phyloP scores from a whole-genome alignment of 2,113 vertebrate genomes.

The Rissa tridactyla region DNA sequence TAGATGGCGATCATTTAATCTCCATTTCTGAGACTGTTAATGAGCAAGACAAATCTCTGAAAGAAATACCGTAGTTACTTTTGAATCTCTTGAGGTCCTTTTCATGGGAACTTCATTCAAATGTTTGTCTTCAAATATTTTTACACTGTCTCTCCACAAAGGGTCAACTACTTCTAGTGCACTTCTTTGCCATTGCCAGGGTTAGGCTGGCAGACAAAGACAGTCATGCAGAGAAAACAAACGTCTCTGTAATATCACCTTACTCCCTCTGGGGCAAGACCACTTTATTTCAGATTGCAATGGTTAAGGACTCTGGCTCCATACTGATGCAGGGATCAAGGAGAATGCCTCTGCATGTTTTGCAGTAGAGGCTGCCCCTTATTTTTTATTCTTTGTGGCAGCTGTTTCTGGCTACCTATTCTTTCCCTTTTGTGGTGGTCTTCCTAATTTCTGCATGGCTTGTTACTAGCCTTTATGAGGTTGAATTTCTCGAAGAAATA shows the following conservation, averaged over 20 bases:
- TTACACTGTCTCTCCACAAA: neutral
- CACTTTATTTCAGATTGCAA: neutral
- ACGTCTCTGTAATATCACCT: neutral
- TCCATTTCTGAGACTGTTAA: neutral
- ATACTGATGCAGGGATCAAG: neutral
- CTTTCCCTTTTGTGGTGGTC: neutral
- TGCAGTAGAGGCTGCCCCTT: no score
- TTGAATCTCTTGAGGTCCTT: neutral
- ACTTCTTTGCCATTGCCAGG: neutral
- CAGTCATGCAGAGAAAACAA: neutral
- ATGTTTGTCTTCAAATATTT: neutral
- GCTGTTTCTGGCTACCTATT: neutral
- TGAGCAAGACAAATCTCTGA: neutral
- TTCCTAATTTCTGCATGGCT: neutral
- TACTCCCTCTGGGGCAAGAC: neutral
- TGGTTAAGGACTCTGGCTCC: neutral
- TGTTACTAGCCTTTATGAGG: neutral
- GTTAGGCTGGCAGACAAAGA: neutral
- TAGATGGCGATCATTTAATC: neutral
- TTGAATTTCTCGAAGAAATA: neutral
- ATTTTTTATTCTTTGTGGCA: neutral
- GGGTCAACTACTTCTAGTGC: neutral
- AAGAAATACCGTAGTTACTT: neutral
- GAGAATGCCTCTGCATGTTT: neutral
- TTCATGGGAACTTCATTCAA: neutral